Conservation (phyloP, 1,140 invertebrate genomes). For the Holcopasites calliopsidis region DNA sequence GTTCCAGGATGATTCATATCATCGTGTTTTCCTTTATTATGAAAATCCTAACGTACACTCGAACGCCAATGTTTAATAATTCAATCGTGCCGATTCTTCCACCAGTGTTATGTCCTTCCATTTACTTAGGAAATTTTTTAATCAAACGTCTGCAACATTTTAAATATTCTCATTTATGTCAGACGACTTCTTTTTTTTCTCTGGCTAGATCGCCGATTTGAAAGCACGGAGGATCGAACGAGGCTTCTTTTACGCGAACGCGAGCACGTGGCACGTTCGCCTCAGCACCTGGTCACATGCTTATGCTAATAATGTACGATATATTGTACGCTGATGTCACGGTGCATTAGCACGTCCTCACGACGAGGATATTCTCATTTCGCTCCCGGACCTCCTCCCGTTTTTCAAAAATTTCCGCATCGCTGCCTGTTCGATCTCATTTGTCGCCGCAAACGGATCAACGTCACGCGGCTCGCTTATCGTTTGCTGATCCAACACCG, state of each 20-base stretch:
- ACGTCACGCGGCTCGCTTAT: background rate
- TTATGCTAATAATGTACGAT: slow-evolving; percentile 62
- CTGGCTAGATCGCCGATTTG: background rate
- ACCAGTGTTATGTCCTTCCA: no score
- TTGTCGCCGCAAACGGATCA: background rate
- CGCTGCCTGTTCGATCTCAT: background rate
- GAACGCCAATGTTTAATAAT: no score
- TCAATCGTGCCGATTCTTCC: no score
- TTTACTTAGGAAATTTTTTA: no score
- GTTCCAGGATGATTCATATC: background rate
- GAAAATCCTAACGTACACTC: background rate
- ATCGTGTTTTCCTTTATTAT: slow-evolving; percentile 4
- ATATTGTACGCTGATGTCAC: slow-evolving; percentile 57
- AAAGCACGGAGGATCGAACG: no score
- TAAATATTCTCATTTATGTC: background rate
- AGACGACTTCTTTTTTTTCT: background rate
- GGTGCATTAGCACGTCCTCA: slow-evolving; percentile 56
- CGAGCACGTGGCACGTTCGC: slow-evolving; percentile 44
- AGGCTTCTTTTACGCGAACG: no score
- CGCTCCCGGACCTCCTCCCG: background rate
- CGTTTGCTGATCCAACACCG: no score
- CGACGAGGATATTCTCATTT: slow-evolving; percentile 33
- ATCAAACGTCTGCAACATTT: no score
- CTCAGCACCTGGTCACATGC: slow-evolving; percentile 58
- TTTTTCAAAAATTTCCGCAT: slow-evolving; percentile 3